phyloP scores from a whole-genome alignment of 2,113 vertebrate genomes.

The Centropus unirufus region DNA sequence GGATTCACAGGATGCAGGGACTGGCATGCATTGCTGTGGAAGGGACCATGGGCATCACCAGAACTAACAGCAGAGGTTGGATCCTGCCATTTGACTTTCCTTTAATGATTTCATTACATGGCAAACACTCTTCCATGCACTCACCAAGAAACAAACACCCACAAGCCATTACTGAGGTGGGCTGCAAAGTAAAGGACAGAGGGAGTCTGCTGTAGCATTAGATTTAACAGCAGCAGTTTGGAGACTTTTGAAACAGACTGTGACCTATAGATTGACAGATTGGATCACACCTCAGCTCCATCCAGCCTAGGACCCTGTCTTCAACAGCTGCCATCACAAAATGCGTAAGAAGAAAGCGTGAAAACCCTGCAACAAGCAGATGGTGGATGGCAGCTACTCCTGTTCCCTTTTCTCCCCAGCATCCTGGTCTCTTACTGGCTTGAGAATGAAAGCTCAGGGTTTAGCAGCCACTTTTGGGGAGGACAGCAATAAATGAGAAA shows the following conservation, averaged over 20 bases:
- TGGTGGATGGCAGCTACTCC: conserved; percentile 29
- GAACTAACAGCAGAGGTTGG: background rate
- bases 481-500: background rate
- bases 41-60: background rate
- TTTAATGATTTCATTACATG: background rate
- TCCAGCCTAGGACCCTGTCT: background rate
- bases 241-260: background rate
- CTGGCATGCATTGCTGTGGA: background rate
- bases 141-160: background rate
- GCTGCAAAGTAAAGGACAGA: background rate
- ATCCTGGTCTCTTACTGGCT: background rate
- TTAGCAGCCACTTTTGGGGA: background rate
- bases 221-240: background rate
- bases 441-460: background rate
- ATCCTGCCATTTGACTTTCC: background rate
- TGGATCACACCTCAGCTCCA: conserved; percentile 42
- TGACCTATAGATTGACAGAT: conserved; percentile 17
- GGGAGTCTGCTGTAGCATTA: background rate
- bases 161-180: background rate
- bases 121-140: background rate
- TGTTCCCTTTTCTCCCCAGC: background rate
- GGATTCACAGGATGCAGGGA: background rate
- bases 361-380: conserved; percentile 54
- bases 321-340: conserved; percentile 34
- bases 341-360: background rate